These are phyloP conservation scores for Pogona vitticeps DNA, from an alignment of 2,113 vertebrate genomes.

Conservation along the genomic window DNA sequence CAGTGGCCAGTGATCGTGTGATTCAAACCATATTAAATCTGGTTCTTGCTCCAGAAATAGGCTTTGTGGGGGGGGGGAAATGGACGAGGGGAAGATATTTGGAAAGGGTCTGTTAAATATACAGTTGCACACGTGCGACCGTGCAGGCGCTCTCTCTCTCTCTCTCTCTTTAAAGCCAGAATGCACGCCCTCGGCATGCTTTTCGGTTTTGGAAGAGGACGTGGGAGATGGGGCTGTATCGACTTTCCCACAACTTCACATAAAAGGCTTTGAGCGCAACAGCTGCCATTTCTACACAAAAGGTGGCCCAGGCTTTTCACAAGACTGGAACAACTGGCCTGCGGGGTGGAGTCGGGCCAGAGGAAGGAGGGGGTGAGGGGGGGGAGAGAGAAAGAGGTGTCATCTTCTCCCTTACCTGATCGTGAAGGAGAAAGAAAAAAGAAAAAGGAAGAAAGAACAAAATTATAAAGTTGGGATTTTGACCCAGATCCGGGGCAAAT, in stretches of 20 bases:
- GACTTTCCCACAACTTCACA: constrained; percentile 83
- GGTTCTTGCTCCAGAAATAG: no score
- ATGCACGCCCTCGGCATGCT: constrained; percentile 69
- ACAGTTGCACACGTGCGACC: background rate
- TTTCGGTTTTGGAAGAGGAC: constrained; percentile 72
- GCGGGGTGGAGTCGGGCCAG: background rate
- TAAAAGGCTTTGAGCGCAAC: constrained; percentile 75
- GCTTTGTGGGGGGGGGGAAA: no score
- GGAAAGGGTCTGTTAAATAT: background rate
- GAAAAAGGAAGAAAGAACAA: background rate
- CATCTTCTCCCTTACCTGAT: background rate
- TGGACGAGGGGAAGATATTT: background rate
- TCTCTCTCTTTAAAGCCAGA: constrained; percentile 32
- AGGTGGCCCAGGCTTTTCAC: constrained; percentile 66
- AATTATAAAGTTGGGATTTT: no score
- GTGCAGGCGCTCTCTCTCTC: constrained; percentile 1
- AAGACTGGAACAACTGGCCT: constrained; percentile 44
- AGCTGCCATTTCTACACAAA: constrained; percentile 77
- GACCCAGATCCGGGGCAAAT: no score
- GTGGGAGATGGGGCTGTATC: constrained; percentile 75
- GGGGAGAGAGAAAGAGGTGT: background rate
- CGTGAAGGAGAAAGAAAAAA: background rate
- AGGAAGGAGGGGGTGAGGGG: background rate
- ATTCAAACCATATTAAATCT: no score
- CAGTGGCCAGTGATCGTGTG: no score